Conservation (phyloP, 64 coral and sea anemone species). For the Pachyseris speciosa region DNA sequence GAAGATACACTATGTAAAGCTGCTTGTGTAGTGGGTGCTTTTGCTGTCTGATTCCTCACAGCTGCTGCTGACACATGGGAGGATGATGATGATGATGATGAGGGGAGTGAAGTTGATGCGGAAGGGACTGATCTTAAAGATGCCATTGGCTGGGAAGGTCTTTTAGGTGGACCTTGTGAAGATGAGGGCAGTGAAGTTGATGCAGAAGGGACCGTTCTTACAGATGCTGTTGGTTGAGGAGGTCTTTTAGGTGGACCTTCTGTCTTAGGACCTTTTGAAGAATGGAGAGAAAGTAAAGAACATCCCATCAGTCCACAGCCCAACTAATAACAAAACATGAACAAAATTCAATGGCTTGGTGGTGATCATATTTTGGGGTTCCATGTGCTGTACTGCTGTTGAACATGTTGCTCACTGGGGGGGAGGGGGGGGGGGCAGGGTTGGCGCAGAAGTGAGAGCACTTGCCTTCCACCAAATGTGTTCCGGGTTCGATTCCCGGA, state of each 20-base stretch:
- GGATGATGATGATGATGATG: conserved; percentile 34
- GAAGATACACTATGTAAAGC: conserved; percentile 52
- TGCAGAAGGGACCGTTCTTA: background rate
- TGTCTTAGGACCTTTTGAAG: background rate
- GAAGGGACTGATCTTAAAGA: background rate
- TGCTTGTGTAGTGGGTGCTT: conserved; percentile 1
- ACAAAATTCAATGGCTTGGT: too few species aligned
- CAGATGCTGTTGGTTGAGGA: background rate
- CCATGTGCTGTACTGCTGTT: too few species aligned
- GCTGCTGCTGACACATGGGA: conserved; percentile 25
- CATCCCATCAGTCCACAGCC: too few species aligned
- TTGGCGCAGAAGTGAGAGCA: too few species aligned
- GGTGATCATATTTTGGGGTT: too few species aligned
- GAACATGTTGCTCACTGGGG: too few species aligned
- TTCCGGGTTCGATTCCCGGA: too few species aligned
- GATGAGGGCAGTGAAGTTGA: background rate
- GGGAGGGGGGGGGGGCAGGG: too few species aligned
- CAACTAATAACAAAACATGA: too few species aligned
- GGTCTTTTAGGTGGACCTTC: conserved; percentile 30
- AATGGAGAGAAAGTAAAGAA: background rate
- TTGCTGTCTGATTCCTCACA: conserved; percentile 4
- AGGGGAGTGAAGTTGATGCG: background rate
- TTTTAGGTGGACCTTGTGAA: conserved; percentile 18
- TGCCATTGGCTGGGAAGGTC: background rate
- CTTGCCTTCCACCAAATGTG: too few species aligned